phyloP scores from a whole-genome alignment of 2,888 invertebrate genomes.

The Ecliptopera silaceata region DNA sequence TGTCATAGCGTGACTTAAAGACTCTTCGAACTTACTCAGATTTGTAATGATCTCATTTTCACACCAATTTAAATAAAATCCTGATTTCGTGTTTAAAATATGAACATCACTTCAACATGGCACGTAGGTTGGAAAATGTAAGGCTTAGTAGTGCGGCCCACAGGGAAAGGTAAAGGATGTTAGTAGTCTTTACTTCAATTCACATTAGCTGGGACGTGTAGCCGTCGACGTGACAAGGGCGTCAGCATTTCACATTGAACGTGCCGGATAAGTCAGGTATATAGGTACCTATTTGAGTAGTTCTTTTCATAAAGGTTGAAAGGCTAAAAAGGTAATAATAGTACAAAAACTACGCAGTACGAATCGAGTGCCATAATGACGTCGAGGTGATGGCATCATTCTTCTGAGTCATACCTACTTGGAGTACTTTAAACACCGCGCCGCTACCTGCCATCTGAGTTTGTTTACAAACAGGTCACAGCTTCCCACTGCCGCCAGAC shows the following conservation, averaged over 20 bases:
- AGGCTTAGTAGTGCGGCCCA: constrained; percentile 46
- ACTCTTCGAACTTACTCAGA: too few relatives aligned
- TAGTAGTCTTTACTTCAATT: constrained; percentile 66
- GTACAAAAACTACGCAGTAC: constrained; percentile 46
- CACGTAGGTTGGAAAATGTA: constrained; percentile 29
- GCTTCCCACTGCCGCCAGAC: constrained; percentile 23
- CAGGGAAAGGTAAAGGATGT: constrained; percentile 61
- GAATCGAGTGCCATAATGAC: constrained; percentile 34
- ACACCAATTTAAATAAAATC: too few relatives aligned
- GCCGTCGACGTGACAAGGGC: constrained; percentile 50
- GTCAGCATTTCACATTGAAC: constrained; percentile 32
- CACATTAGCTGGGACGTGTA: constrained; percentile 62
- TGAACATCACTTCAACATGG: constrained; percentile 21
- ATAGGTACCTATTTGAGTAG: neutral
- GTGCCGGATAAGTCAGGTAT: constrained; percentile 21
- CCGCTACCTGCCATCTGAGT: constrained; percentile 45
- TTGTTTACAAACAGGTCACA: constrained; percentile 63
- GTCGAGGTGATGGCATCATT: constrained; percentile 61
- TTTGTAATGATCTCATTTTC: too few relatives aligned
- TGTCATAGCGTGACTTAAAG: too few relatives aligned
- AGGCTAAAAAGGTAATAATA: constrained; percentile 26
- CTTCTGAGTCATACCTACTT: constrained; percentile 55
- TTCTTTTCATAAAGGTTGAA: constrained; percentile 35
- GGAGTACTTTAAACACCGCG: constrained; percentile 36
- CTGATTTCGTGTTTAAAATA: constrained; percentile 20